Conservation (phyloP, 2,888 invertebrate genomes). For the Pristionchus entomophagus region DNA sequence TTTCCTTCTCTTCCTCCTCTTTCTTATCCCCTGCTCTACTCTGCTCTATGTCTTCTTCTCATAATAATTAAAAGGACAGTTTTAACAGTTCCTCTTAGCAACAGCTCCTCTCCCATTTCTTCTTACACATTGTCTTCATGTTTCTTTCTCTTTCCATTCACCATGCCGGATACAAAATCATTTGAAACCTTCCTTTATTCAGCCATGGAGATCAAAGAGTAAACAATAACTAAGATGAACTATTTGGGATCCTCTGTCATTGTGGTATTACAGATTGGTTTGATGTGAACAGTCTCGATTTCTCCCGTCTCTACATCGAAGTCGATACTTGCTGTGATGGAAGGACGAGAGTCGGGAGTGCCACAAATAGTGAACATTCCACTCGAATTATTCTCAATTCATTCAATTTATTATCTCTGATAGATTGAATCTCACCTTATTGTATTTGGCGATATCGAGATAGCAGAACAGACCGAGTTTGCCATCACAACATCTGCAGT, state of each 20-base stretch:
- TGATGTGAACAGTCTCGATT: constrained; percentile 19
- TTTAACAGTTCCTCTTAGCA: too few relatives aligned
- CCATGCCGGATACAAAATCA: too few relatives aligned
- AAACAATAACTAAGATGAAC: neutral
- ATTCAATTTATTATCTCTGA: neutral
- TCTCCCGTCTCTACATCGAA: constrained; percentile 34
- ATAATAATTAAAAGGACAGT: too few relatives aligned
- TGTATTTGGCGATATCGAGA: constrained; percentile 25
- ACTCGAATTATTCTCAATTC: neutral
- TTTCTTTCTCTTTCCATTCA: too few relatives aligned
- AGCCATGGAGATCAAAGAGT: too few relatives aligned
- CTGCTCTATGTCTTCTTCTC: too few relatives aligned
- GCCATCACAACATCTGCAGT: constrained; percentile 3
- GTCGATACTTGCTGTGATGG: neutral
- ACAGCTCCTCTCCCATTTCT: too few relatives aligned
- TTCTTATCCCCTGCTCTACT: neutral
- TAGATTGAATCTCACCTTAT: neutral
- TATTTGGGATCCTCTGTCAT: neutral
- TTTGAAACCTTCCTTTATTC: too few relatives aligned
- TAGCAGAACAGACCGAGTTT: constrained; percentile 14
- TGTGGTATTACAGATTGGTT: constrained; percentile 15
- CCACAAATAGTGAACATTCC: neutral
- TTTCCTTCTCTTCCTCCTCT: neutral
- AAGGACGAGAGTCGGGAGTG: neutral
- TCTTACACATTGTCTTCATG: too few relatives aligned